A percentile compares a stretch with the other conserved stretches of the same genome.
Evolutionary conservation across 2,888 invertebrate species (phyloP).

Genomic region (Geophilus truncorum): DNA sequence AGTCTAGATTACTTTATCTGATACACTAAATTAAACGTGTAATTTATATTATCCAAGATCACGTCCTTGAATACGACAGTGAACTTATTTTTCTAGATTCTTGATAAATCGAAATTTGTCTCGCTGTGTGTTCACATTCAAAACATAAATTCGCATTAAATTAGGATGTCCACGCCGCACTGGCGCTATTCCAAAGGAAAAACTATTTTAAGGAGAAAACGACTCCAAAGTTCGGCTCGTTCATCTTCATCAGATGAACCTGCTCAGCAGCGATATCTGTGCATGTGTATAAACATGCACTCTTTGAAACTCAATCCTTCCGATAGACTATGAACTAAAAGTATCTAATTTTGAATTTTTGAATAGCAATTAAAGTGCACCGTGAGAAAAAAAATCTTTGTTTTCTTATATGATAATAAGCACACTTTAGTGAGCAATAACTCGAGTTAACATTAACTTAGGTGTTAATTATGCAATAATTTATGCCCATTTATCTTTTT

Average conservation of each 20-base stretch:
- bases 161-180: background rate
- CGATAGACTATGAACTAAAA: background rate
- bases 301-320: slow-evolving; percentile 5
- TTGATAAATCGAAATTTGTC: slow-evolving; percentile 8
- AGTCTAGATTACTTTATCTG: too few relatives aligned
- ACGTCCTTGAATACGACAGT: background rate
- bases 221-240: slow-evolving; percentile 8
- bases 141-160: slow-evolving; percentile 1
- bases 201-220: slow-evolving; percentile 20
- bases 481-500: too few relatives aligned
- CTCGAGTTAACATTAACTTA: too few relatives aligned
- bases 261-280: background rate
- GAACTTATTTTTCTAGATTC: background rate
- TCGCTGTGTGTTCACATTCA: background rate
- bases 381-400: too few relatives aligned
- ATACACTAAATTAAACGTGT: too few relatives aligned
- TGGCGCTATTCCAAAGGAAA: background rate
- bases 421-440: too few relatives aligned
- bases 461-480: too few relatives aligned
- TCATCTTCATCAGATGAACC: slow-evolving; percentile 23
- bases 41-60: background rate
- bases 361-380: too few relatives aligned
- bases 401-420: too few relatives aligned
- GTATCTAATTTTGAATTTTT: too few relatives aligned
- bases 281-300: slow-evolving; percentile 12